Base-by-base conservation (phyloP, 2,113 vertebrate genomes). In the Antidorcas marsupialis region DNA sequence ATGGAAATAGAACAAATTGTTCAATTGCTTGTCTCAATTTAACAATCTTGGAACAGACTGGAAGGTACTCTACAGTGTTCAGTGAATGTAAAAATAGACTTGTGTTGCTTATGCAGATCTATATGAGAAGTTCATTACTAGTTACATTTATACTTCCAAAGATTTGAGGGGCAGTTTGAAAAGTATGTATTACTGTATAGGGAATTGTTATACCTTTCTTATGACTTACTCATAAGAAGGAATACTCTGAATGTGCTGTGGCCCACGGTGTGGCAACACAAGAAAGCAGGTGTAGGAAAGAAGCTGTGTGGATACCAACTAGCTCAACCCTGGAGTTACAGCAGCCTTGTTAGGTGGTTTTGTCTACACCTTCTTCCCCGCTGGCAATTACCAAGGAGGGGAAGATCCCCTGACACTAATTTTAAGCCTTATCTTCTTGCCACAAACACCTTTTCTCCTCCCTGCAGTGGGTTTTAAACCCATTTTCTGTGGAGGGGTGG, bases 11-110 rank as follows among this genome's bases (percentile, higher is more conserved):
- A 99, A 99, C 99, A 99, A 99, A 99, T 99, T 96, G 99, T 99
- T 98, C 98, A 99, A 98, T 98, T 98, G 98, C 98, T 99, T 96
- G 96, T 98, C 97, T 99, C 98, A 96, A 95, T 97, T 98, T 98
- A 98, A 98, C 98, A 98, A 98, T 98, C 97, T 97, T 98, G 98
- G 99, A 99, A 99, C 99, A 99, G 99, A 99, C 98, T 98, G 98
- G 98, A 99, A 99, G 99, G 98, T 98, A 98, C 98, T 99, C 99
- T 99, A 99, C 98, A 99, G 98, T 99, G 98, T 98, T 98, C 98
- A 98, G 99, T 98, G 98, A 99, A 99, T 98, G 98, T 99, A 99
- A 99, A 99, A 99, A 99, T 98, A 98, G 99, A 99, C 99, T 99
- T 99, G 99, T 99, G 99, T 99, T 99, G 98, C 98, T 99, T 99